Percentiles rank a stretch among this genome's conserved stretches.
Evolutionary conservation across 2,888 invertebrate genomes (phyloP).

Genomic region (Panzeria rudis): DNA sequence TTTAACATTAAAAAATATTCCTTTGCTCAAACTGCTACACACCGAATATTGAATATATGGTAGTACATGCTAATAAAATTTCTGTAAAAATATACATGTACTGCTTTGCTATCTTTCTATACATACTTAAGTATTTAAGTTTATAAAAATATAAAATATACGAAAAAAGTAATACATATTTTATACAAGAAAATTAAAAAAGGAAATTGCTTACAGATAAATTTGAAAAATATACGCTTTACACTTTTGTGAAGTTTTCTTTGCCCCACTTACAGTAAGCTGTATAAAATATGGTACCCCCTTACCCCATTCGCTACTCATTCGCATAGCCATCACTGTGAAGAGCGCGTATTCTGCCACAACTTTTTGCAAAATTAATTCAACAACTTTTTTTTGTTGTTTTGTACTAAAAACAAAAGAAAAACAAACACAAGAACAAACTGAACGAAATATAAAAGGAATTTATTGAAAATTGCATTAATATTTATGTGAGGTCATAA

Average conservation of each 20-base stretch:
- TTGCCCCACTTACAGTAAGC: slow-evolving; percentile 12
- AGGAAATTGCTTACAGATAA: slow-evolving; percentile 68
- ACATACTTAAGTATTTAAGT: neutral
- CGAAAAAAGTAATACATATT: slow-evolving; percentile 20
- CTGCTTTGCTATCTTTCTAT: neutral
- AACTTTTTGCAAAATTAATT: slow-evolving; percentile 61
- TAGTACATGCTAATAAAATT: slow-evolving; percentile 27
- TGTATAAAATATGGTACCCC: neutral
- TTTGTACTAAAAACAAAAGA: slow-evolving; percentile 4
- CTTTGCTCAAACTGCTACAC: neutral
- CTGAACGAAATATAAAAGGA: slow-evolving; percentile 47
- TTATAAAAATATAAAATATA: slow-evolving; percentile 1
- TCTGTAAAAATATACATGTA: slow-evolving; percentile 17
- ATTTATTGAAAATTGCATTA: slow-evolving; percentile 67
- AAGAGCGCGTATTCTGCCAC: slow-evolving; percentile 38
- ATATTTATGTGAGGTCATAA: slow-evolving; percentile 66
- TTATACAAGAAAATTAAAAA: slow-evolving; percentile 60
- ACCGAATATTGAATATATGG: slow-evolving; percentile 24
- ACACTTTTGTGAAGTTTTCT: slow-evolving; percentile 9
- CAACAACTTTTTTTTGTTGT: slow-evolving; percentile 46
- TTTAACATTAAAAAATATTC: neutral
- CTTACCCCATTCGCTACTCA: neutral
- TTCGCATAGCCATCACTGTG: neutral
- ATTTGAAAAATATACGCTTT: slow-evolving; percentile 33
- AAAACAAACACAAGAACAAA: slow-evolving; percentile 25